Conservation (phyloP, 2,113 vertebrate genomes). For the Boulengerochromis microlepis region DNA sequence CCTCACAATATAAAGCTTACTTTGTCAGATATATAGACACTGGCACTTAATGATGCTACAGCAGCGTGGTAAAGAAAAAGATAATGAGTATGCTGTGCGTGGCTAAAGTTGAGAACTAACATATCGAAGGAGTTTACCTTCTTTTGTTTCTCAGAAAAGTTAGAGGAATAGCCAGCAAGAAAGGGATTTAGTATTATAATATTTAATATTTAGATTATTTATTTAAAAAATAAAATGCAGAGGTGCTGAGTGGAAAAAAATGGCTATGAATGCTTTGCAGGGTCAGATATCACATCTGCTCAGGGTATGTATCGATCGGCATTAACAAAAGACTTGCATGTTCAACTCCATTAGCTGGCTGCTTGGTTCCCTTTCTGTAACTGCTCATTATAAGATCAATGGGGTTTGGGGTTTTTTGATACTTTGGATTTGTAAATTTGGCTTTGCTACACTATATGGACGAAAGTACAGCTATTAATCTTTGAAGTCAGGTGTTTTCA, state of each 20-base stretch:
- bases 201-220: background rate
- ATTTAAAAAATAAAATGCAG: background rate
- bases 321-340: constrained; percentile 54
- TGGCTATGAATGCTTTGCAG: constrained; percentile 45
- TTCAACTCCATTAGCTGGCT: constrained; percentile 52
- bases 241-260: background rate
- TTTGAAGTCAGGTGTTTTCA: background rate
- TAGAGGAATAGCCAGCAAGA: background rate
- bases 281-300: constrained; percentile 61
- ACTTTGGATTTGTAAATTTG: background rate
- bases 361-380: background rate
- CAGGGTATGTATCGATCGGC: constrained; percentile 55
- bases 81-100: background rate
- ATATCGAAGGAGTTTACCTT: background rate
- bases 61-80: background rate
- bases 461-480: background rate
- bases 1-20: constrained; percentile 13
- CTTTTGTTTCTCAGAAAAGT: background rate
- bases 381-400: background rate
- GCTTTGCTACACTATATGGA: background rate
- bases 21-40: background rate
- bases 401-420: background rate
- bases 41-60: background rate
- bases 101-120: background rate
- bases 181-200: background rate